A percentile compares a stretch with the other conserved stretches of the same genome.
These are phyloP conservation scores for Netelia melanura DNA, from an alignment of 2,888 invertebrate genomes.

Conservation along the genomic window DNA sequence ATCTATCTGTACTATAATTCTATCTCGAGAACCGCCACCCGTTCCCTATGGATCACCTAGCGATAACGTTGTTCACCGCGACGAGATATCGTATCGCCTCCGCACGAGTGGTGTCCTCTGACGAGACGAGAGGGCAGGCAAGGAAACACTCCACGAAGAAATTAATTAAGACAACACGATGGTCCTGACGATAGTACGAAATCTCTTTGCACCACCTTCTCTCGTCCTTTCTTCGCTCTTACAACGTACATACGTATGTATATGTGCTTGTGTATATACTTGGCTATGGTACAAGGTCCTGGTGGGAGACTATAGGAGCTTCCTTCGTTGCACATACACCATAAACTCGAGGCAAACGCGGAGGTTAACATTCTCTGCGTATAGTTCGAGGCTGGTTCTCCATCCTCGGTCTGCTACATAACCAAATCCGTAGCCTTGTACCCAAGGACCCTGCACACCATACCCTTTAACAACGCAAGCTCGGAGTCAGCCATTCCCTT, in stretches of 20 bases:
- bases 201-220: conserved; percentile 47
- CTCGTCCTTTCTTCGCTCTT: background rate
- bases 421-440: conserved; percentile 74
- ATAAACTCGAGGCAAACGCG: background rate
- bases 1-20: conserved; percentile 58
- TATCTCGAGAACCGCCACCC: conserved; percentile 41
- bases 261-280: conserved; percentile 3
- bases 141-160: conserved; percentile 48
- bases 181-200: conserved; percentile 52
- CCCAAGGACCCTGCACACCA: conserved; percentile 68
- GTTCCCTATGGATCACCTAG: conserved; percentile 32
- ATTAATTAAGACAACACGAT: conserved; percentile 65
- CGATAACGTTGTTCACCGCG: conserved; percentile 62
- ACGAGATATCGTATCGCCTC: conserved; percentile 55
- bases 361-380: conserved; percentile 73
- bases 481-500: conserved; percentile 73
- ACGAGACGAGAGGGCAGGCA: conserved; percentile 3
- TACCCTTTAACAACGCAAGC: conserved; percentile 69
- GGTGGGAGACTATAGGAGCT: background rate
- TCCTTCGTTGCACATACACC: background rate
- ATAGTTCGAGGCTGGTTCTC: conserved; percentile 71
- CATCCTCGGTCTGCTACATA: conserved; percentile 72
- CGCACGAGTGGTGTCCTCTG: conserved; percentile 34
- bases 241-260: background rate
- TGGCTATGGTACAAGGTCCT: background rate